phyloP scores from a whole-genome alignment of 2,113 vertebrate genomes.

The Oophaga pumilio region DNA sequence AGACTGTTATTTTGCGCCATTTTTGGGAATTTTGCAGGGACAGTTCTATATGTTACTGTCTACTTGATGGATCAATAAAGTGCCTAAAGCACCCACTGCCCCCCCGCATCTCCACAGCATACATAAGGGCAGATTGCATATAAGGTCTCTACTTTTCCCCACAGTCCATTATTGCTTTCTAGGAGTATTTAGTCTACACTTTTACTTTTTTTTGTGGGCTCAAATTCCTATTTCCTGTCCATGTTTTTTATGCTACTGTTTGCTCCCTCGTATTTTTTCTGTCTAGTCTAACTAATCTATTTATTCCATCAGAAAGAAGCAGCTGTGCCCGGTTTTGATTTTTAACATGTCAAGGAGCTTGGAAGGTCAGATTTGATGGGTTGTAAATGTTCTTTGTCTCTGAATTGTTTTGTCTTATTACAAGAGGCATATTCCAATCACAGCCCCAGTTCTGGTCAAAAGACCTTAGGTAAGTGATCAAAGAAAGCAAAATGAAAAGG shows the following conservation, averaged over 20 bases:
- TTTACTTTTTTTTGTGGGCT: background rate
- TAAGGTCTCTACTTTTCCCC: too few species aligned
- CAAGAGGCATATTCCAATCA: constrained; percentile 44
- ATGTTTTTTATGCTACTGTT: background rate
- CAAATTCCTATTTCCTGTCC: background rate
- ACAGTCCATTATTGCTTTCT: background rate
- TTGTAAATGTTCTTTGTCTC: constrained; percentile 28
- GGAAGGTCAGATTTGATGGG: constrained; percentile 48
- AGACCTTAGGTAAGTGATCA: constrained; percentile 31
- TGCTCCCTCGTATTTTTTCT: background rate
- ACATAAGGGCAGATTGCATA: too few species aligned
- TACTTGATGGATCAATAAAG: too few species aligned
- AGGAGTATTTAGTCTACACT: background rate
- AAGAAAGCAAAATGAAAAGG: constrained; percentile 12
- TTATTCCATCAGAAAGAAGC: constrained; percentile 1
- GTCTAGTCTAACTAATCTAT: background rate
- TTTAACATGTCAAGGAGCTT: constrained; percentile 30
- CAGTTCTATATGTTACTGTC: too few species aligned
- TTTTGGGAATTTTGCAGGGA: too few species aligned
- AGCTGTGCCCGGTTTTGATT: constrained; percentile 20
- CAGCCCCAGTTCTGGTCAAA: constrained; percentile 21
- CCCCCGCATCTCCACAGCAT: too few species aligned
- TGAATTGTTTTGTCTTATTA: constrained; percentile 45
- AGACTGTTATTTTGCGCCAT: too few species aligned
- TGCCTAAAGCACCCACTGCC: too few species aligned